phyloP scores from a whole-genome alignment of 2,888 invertebrate species.

The Coecobrya sp. region DNA sequence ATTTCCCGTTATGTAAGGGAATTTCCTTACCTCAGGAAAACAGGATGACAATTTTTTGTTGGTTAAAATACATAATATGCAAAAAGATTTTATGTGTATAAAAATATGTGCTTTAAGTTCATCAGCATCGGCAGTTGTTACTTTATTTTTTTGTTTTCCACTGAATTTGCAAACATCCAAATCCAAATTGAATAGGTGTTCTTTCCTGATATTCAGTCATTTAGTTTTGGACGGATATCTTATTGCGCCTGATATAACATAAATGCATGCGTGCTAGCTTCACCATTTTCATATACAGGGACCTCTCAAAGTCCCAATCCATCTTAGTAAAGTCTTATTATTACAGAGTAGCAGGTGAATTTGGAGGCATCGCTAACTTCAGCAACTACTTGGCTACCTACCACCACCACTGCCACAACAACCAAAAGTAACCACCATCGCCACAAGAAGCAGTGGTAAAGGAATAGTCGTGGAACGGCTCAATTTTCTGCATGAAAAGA shows the following conservation, averaged over 20 bases:
- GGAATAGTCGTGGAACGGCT: slow-evolving; percentile 30
- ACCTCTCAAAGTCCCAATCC: background rate
- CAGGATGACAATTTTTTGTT: too few relatives aligned
- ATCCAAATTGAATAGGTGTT: slow-evolving; percentile 19
- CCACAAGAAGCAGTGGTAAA: slow-evolving; percentile 9
- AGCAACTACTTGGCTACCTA: slow-evolving; percentile 7
- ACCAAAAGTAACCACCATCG: slow-evolving; percentile 51
- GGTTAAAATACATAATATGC: too few relatives aligned
- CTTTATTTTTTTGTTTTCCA: slow-evolving; percentile 4
- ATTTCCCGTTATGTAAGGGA: too few relatives aligned
- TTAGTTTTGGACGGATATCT: background rate
- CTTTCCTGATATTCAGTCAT: background rate
- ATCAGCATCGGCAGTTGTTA: too few relatives aligned
- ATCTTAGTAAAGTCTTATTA: background rate
- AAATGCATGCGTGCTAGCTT: background rate
- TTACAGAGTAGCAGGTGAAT: slow-evolving; percentile 50
- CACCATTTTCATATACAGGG: background rate
- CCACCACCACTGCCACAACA: slow-evolving; percentile 14
- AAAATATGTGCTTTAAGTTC: too few relatives aligned
- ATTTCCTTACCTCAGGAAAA: too few relatives aligned
- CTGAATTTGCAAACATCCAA: background rate
- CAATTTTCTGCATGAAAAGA: slow-evolving; percentile 70
- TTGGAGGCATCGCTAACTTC: slow-evolving; percentile 17
- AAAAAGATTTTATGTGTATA: too few relatives aligned
- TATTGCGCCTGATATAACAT: too few relatives aligned